These are phyloP conservation scores for Synanthedon andrenaeformis DNA, from an alignment of 2,888 invertebrate genomes.

Conservation along the genomic window DNA sequence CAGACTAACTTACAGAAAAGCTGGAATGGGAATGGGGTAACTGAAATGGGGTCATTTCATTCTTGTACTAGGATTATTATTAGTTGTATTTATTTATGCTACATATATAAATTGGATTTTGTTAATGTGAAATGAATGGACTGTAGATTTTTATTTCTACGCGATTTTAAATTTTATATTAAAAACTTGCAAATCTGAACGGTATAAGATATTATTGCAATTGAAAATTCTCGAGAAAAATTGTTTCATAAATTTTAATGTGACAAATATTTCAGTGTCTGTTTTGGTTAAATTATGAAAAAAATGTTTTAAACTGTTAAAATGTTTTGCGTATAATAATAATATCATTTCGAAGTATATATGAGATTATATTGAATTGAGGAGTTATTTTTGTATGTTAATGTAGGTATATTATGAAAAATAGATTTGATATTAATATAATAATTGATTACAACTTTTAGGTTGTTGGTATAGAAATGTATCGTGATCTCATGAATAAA, in stretches of 20 bases:
- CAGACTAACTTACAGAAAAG: too few relatives aligned
- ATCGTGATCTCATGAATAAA: slow-evolving; percentile 4
- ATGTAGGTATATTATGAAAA: slow-evolving; percentile 16
- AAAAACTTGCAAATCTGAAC: too few relatives aligned
- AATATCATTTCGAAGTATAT: slow-evolving; percentile 31
- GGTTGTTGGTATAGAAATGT: neutral
- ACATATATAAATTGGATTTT: too few relatives aligned
- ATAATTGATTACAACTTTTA: slow-evolving; percentile 14
- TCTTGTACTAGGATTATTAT: too few relatives aligned
- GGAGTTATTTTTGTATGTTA: slow-evolving; percentile 58
- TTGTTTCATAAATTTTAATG: neutral
- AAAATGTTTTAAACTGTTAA: neutral
- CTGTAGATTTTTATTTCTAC: too few relatives aligned
- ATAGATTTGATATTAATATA: slow-evolving; percentile 32
- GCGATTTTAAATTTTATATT: too few relatives aligned
- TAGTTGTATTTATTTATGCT: too few relatives aligned
- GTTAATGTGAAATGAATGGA: too few relatives aligned
- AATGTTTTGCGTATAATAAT: slow-evolving; percentile 28
- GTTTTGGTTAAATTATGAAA: neutral
- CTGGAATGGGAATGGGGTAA: too few relatives aligned
- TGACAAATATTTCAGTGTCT: neutral
- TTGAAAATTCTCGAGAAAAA: neutral
- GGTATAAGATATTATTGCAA: too few relatives aligned
- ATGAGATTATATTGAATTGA: slow-evolving; percentile 51
- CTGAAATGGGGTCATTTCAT: too few relatives aligned